Percentiles rank a stretch among this genome's conserved stretches.
Evolutionary conservation across 2,888 invertebrate species (phyloP).

Genomic region (Phortica magna): DNA sequence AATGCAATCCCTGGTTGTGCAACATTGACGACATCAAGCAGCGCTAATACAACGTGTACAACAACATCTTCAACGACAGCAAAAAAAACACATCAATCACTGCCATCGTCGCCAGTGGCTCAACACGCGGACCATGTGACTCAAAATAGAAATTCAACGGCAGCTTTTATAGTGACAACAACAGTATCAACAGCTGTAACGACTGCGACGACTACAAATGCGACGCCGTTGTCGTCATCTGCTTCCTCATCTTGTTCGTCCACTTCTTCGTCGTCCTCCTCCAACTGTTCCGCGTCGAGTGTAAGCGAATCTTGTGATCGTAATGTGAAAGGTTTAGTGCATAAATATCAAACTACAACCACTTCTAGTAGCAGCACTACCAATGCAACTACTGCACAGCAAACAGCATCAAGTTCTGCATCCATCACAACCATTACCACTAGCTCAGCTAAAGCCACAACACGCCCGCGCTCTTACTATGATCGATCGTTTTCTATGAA

Average conservation of each 20-base stretch:
- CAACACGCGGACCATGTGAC: slow-evolving; percentile 73
- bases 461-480: slow-evolving; percentile 76
- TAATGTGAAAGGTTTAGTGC: slow-evolving; percentile 87
- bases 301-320: slow-evolving; percentile 80
- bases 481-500: slow-evolving; percentile 70
- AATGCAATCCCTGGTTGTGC: background rate
- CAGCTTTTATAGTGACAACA: background rate
- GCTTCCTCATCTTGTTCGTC: background rate
- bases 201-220: background rate
- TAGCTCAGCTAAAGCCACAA: slow-evolving; percentile 9
- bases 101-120: slow-evolving; percentile 84
- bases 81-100: slow-evolving; percentile 79
- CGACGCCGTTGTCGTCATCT: background rate
- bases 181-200: slow-evolving; percentile 36
- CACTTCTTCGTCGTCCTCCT: slow-evolving; percentile 48
- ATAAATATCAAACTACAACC: slow-evolving; percentile 82
- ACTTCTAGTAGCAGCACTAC: slow-evolving; percentile 66
- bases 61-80: slow-evolving; percentile 36
- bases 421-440: slow-evolving; percentile 31
- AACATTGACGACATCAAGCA: slow-evolving; percentile 27
- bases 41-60: background rate
- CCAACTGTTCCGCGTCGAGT: slow-evolving; percentile 66
- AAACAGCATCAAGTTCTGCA: slow-evolving; percentile 31
- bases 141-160: slow-evolving; percentile 1
- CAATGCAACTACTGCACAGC: slow-evolving; percentile 55